These are phyloP conservation scores for Macropus fuliginosus DNA, from an alignment of 2,797 vertebrate species.

Conservation along the genomic window DNA sequence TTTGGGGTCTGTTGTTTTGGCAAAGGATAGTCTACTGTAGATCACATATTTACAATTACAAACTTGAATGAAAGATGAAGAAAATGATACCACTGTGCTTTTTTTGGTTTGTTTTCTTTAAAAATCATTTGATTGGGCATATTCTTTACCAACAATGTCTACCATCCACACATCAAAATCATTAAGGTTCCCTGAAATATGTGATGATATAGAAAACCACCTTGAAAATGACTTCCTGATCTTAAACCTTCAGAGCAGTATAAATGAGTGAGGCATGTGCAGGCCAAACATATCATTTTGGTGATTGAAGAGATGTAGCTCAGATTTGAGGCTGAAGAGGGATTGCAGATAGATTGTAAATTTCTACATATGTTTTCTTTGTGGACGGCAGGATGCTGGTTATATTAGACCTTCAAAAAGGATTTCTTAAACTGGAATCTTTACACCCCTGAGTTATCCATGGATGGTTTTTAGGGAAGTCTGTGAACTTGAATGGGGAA, in stretches of 20 bases:
- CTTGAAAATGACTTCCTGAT: neutral
- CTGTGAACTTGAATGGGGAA: no score
- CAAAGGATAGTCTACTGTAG: neutral
- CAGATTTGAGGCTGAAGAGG: no score
- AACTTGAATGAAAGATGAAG: neutral
- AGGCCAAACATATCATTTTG: no score
- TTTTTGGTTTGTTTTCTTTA: neutral
- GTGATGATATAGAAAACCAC: neutral
- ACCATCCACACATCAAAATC: neutral
- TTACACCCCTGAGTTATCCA: no score
- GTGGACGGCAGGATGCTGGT: no score
- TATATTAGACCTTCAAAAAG: no score
- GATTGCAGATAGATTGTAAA: no score
- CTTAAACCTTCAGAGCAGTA: neutral
- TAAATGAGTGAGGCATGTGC: no score
- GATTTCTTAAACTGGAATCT: no score
- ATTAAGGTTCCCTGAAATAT: neutral
- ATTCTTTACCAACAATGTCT: neutral
- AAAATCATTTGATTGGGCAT: neutral
- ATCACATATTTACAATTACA: neutral
- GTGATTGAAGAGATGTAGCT: no score
- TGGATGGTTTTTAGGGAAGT: no score
- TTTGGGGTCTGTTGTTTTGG: neutral
- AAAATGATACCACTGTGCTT: neutral
- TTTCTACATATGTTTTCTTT: no score